These are phyloP conservation scores for Cladorhizidae sp. DNA, from an alignment of 37 sponge, comb jelly and placozoan genomes.

Conservation along the genomic window DNA sequence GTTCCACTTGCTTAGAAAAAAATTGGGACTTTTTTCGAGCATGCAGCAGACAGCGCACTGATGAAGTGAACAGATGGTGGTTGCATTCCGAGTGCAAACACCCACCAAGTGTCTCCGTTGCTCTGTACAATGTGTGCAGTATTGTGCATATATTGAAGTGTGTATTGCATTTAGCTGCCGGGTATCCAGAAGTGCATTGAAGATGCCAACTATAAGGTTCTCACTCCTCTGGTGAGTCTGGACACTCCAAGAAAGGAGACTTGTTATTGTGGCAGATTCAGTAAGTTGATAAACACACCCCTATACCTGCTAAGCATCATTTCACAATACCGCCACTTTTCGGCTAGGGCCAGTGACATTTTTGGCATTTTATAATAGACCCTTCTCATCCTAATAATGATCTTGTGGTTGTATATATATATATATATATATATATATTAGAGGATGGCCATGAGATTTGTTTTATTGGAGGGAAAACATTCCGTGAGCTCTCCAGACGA, in stretches of 20 bases:
- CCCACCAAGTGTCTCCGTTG: background rate
- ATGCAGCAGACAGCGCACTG: too few species aligned
- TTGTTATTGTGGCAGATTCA: slow-evolving; percentile 83
- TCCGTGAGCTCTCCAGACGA: slow-evolving; percentile 69
- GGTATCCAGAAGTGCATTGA: slow-evolving; percentile 50
- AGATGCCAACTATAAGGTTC: slow-evolving; percentile 39
- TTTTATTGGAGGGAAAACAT: slow-evolving; percentile 85
- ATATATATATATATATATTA: too few species aligned
- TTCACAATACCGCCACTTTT: too few species aligned
- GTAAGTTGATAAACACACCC: slow-evolving; percentile 31
- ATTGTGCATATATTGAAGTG: background rate
- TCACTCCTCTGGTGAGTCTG: slow-evolving; percentile 83
- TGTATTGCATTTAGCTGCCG: slow-evolving; percentile 33
- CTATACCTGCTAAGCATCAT: too few species aligned
- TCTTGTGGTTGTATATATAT: background rate
- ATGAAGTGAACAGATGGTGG: too few species aligned
- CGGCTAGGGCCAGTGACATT: too few species aligned
- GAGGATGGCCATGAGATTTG: slow-evolving; percentile 92
- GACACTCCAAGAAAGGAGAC: slow-evolving; percentile 87
- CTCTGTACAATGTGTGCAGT: background rate
- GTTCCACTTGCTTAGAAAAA: too few species aligned
- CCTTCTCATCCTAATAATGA: background rate
- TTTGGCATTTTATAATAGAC: background rate
- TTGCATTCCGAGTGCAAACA: too few species aligned
- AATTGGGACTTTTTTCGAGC: too few species aligned